Evolutionary conservation across 2,888 invertebrate genomes (phyloP), one percentile per base, ranked within the genome.

Genomic region (Amblyjoppa fuscipennis): DNA sequence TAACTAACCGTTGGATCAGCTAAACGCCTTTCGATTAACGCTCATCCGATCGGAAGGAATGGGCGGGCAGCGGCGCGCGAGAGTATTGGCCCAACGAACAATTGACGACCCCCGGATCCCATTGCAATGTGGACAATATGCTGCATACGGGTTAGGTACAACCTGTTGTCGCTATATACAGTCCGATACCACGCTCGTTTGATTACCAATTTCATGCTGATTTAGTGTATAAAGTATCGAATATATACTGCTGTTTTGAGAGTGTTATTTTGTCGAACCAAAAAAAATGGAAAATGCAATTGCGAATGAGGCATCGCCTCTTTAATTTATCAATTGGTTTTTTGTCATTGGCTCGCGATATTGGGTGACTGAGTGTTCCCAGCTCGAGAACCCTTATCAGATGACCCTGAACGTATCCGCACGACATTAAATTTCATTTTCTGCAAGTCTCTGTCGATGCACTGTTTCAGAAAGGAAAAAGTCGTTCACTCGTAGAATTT

Each of bases 41-140:
- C 69, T 69, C 69, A 69, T 69, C 69, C 69, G 45, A 69, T 69
- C 69, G 69, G 45, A 69, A 49, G 49, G 69, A 69, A 69, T 69
- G 69, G 25, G 49, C 28, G 28, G 69, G 49, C 49, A 69, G 45
- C 49, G 31, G 28, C 45, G 49, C 45, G 45, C 49, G 69, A 49
- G 69, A 69, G 25, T 69, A 49, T 69, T 45, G 49, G 49, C 69
- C 28, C 45, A n/a, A 16, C 49, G 69, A 49, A 69, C 69, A 69
- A 69, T 69, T 69, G 49, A 34, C 45, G 69, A 69, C 49, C 45
- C 25, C 49, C 45, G 28, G 25, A 25, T 25, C 25, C 69, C 69
- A 49, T 69, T 16, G 45, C 69, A 45, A 69, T 49, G 69, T 69
- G 49, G 11, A 69, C 49, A 69, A 69, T 49, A 28, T 69, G 69